Evolutionary conservation across 1,140 invertebrate species (phyloP).

Genomic region (Pogonomyrmex californicus): DNA sequence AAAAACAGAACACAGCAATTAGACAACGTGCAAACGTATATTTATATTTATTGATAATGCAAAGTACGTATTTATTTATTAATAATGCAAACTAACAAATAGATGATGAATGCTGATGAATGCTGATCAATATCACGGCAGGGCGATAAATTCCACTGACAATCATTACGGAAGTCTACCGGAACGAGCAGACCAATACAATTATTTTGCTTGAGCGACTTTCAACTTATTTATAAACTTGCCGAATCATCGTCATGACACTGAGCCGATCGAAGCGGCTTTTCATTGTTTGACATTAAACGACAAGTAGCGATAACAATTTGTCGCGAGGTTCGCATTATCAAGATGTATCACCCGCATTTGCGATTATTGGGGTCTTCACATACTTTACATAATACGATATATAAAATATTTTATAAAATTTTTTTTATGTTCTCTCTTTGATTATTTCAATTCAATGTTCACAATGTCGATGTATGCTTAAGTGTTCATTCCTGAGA

Average conservation of each 20-base stretch:
- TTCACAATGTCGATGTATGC: neutral
- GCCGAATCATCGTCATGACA: slow-evolving; percentile 69
- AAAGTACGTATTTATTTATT: neutral
- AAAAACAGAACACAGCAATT: slow-evolving; percentile 2
- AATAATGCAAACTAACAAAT: slow-evolving; percentile 57
- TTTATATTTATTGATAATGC: slow-evolving; percentile 12
- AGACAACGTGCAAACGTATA: neutral
- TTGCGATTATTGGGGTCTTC: neutral
- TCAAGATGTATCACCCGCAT: neutral
- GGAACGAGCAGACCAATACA: slow-evolving; percentile 61
- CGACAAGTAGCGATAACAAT: slow-evolving; percentile 59
- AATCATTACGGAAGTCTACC: slow-evolving; percentile 57
- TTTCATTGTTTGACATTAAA: slow-evolving; percentile 1
- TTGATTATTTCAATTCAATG: slow-evolving; percentile 32
- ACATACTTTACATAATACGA: neutral
- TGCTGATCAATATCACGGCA: slow-evolving; percentile 70
- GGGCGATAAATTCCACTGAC: slow-evolving; percentile 54
- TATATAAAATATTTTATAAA: neutral
- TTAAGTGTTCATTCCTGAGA: neutral
- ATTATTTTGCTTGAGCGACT: slow-evolving; percentile 75
- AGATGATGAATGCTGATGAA: slow-evolving; percentile 14
- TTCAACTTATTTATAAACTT: slow-evolving; percentile 69
- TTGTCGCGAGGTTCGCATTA: slow-evolving; percentile 63
- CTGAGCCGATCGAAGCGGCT: slow-evolving; percentile 29
- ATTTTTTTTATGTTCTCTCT: neutral